Evolutionary conservation across 2,113 vertebrate species (phyloP).

Genomic region (Cercocebus atys): DNA sequence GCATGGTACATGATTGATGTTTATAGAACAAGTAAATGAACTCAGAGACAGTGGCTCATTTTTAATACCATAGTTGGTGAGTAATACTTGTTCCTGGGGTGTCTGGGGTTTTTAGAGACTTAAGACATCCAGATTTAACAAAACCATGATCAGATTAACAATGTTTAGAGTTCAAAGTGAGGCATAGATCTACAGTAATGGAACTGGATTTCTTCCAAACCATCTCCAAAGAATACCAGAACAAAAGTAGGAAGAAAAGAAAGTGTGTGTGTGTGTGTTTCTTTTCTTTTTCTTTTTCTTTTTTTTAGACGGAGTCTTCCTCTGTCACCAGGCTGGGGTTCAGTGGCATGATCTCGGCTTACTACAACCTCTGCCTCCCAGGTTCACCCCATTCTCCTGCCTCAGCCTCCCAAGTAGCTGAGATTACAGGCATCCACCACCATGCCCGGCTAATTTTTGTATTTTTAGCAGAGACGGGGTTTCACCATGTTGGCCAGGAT

Average conservation of each 20-base stretch:
- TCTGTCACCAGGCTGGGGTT: no score
- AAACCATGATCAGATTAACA: not conserved
- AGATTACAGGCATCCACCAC: no score
- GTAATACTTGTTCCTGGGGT: not conserved
- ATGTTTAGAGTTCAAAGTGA: not conserved
- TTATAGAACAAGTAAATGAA: not conserved
- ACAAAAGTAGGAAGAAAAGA: not conserved
- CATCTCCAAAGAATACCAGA: not conserved
- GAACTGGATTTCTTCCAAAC: not conserved
- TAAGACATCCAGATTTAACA: not conserved
- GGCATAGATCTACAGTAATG: not conserved
- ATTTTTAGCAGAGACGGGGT: no score
- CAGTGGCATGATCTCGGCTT: no score
- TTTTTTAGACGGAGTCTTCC: no score
- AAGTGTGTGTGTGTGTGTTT: not conserved
- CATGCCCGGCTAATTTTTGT: no score
- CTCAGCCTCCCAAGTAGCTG: no score
- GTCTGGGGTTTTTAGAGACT: not conserved
- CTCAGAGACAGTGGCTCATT: not conserved
- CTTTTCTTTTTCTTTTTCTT: no score
- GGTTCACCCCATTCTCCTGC: no score
- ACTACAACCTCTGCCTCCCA: no score
- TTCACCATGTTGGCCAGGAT: no score
- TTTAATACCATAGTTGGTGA: not conserved
- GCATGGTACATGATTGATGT: not conserved